Evolutionary conservation across 2,888 invertebrate species (phyloP), one percentile per base, ranked within the genome.

Genomic region (Meandrusa payeni): DNA sequence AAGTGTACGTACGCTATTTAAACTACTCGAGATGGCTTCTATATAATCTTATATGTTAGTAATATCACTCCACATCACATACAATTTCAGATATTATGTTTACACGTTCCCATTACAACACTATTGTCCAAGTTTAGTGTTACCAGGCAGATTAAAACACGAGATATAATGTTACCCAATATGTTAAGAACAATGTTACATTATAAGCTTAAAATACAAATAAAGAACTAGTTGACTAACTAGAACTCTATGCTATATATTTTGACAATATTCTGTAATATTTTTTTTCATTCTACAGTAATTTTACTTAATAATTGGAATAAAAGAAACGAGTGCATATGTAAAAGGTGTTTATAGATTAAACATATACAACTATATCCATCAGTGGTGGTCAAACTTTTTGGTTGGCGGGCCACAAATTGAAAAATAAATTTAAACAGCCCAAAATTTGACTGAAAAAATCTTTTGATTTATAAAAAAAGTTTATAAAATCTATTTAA

Each of bases 51-150:
- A 63, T 61, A 52, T 62, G 63, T 70, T 27, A 34, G 69, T 76
- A 78, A 79, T 78, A 80, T 80, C 80, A 80, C 78, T 80, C 76
- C 73, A 64, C 64, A 70, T 78, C 78, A 78, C 76, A 76, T 67
- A 64, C 56, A 54, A 59, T 57, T 42, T 51, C 32, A 45, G 23
- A 41, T 48, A 55, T 48, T 42, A 48, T 28, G 48, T 40, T 38
- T 38, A 38, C 33, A 19, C n/a, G 36, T 41, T 46, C 46, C 26
- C 20, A 33, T 41, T 6, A 32, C 13, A 7, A 15, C n/a, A n/a
- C n/a, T n/a, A n/a, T n/a, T n/a, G n/a, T n/a, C n/a, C n/a, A n/a
- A n/a, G n/a, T n/a, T n/a, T n/a, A n/a, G n/a, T n/a, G 9, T 17
- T n/a, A 7, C 15, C 11, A 10, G 10, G n/a, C n/a, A n/a, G 7